These are phyloP conservation scores for Liparis tanakae DNA, from an alignment of 2,797 vertebrate species.

Conservation along the genomic window DNA sequence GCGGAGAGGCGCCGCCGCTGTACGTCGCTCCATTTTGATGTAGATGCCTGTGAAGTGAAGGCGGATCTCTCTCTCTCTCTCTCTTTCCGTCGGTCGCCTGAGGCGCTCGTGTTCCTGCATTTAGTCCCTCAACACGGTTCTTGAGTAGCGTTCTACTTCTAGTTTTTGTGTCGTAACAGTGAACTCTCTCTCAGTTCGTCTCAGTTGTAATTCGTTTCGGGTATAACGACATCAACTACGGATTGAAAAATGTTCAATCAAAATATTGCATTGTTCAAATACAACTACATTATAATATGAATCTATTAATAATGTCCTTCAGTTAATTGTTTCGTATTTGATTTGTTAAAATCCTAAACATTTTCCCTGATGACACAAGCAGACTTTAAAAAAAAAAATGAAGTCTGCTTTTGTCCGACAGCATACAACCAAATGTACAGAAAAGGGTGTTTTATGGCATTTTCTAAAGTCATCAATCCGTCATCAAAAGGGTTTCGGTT, in stretches of 20 bases:
- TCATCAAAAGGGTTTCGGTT: not conserved
- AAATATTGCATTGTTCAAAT: not conserved
- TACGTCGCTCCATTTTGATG: conserved; percentile 6
- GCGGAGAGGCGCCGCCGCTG: not conserved
- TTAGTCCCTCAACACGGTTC: not conserved
- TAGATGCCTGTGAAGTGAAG: not conserved
- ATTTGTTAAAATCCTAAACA: too few species aligned
- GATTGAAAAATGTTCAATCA: not conserved
- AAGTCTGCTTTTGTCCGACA: too few species aligned
- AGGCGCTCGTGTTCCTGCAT: not conserved
- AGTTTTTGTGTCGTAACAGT: not conserved
- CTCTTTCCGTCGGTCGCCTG: not conserved
- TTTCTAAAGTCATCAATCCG: not conserved
- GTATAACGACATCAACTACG: not conserved
- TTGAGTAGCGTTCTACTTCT: not conserved
- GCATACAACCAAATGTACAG: too few species aligned
- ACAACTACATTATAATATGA: not conserved
- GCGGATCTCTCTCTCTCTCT: conserved; percentile 1
- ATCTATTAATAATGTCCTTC: not conserved
- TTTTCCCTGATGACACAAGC: too few species aligned
- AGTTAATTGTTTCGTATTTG: not conserved
- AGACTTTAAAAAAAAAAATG: too few species aligned
- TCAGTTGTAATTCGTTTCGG: not conserved
- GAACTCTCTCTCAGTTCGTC: not conserved
- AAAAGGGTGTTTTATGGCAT: not conserved